phyloP scores from a whole-genome alignment of 2,797 vertebrate genomes.

The Karalla daura region DNA sequence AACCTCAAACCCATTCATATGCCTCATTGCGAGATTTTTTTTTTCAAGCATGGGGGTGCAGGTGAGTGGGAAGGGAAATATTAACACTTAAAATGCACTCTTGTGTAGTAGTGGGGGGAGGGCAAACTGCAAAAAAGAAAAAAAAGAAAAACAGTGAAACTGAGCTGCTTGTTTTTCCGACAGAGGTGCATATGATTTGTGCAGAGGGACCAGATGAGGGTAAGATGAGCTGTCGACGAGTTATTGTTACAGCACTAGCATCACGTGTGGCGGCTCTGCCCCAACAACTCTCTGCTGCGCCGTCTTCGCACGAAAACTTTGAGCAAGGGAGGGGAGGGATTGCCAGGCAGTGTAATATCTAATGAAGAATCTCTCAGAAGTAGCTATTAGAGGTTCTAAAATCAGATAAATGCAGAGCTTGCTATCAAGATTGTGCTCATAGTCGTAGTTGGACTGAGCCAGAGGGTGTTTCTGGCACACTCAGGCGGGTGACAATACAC shows the following conservation, averaged over 20 bases:
- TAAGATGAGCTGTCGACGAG: slow-evolving; percentile 73
- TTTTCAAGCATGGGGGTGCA: too few species aligned
- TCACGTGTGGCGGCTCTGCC: slow-evolving; percentile 75
- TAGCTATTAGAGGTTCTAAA: slow-evolving; percentile 50
- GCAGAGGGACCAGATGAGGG: slow-evolving; percentile 44
- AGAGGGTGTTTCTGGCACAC: neutral
- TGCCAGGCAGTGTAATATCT: slow-evolving; percentile 42
- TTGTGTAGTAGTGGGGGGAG: neutral
- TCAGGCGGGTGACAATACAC: neutral
- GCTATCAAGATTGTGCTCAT: slow-evolving; percentile 44
- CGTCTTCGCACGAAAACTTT: slow-evolving; percentile 80
- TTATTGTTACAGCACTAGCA: slow-evolving; percentile 76
- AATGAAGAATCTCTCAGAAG: slow-evolving; percentile 67
- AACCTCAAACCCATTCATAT: neutral
- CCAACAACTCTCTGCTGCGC: slow-evolving; percentile 70
- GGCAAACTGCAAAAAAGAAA: too few species aligned
- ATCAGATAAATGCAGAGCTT: slow-evolving; percentile 55
- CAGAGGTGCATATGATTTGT: slow-evolving; percentile 15
- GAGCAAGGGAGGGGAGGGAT: slow-evolving; percentile 61
- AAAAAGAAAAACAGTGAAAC: too few species aligned
- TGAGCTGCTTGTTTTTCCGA: slow-evolving; percentile 11
- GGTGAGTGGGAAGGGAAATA: too few species aligned
- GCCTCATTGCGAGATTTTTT: neutral
- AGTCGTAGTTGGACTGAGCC: slow-evolving; percentile 5
- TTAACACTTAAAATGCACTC: neutral